These are phyloP conservation scores for Hippocampus comes DNA, from an alignment of 2,113 vertebrate species.

Conservation along the genomic window DNA sequence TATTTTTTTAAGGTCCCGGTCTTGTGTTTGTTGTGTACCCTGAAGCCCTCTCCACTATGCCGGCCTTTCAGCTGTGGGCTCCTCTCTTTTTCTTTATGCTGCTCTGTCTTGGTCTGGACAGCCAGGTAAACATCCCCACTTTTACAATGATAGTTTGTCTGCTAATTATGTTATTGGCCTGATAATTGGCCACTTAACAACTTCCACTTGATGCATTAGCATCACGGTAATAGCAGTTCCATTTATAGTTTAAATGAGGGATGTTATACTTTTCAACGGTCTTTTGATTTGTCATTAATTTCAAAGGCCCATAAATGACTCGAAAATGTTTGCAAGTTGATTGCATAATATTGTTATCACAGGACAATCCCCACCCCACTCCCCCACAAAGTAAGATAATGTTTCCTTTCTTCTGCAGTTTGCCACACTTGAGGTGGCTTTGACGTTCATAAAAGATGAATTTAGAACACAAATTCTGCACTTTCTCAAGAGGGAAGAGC, in stretches of 20 bases:
- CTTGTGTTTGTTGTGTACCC: constrained; percentile 78
- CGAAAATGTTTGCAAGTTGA: neutral
- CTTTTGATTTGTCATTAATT: neutral
- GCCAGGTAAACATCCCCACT: constrained; percentile 59
- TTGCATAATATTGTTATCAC: neutral
- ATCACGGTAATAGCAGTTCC: neutral
- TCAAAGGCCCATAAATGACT: neutral
- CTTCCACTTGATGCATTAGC: neutral
- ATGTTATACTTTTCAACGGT: neutral
- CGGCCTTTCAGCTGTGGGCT: constrained; percentile 65
- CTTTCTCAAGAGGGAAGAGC: constrained; percentile 65
- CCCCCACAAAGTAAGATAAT: neutral
- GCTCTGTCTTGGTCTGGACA: constrained; percentile 73
- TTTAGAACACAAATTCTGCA: constrained; percentile 51
- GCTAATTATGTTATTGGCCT: neutral
- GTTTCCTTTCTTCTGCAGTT: constrained; percentile 58
- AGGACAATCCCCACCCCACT: neutral
- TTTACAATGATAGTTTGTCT: neutral
- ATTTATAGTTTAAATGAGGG: neutral
- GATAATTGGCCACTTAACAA: neutral
- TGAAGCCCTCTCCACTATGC: constrained; percentile 72
- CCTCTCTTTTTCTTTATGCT: constrained; percentile 76
- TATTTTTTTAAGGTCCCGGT: constrained; percentile 63
- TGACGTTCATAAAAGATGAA: constrained; percentile 70
- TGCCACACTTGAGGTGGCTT: constrained; percentile 67